Conservation (phyloP, 2,113 vertebrate species). For the Oreochromis niloticus region DNA sequence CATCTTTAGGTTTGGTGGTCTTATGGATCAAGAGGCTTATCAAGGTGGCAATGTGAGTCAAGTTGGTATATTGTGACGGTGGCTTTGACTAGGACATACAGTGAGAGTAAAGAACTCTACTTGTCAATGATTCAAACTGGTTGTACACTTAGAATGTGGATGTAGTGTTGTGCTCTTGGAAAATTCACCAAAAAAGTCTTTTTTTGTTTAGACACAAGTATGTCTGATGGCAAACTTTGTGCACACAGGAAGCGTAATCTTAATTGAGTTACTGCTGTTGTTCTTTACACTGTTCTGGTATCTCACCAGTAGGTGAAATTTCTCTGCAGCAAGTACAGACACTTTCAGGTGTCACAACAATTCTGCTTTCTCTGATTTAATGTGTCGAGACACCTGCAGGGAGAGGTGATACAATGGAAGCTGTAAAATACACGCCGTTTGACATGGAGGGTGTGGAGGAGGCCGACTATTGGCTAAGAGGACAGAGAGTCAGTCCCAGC, state of each 20-base stretch:
- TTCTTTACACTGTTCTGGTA: not conserved
- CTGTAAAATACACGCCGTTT: slow-evolving; percentile 19
- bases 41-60: not conserved
- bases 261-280: not conserved
- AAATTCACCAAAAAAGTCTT: not conserved
- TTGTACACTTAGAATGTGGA: not conserved
- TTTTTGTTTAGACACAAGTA: not conserved
- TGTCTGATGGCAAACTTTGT: too few relatives aligned
- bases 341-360: slow-evolving; percentile 41
- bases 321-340: slow-evolving; percentile 15
- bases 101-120: not conserved
- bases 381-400: slow-evolving; percentile 37
- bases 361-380: slow-evolving; percentile 8
- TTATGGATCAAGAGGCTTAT: not conserved
- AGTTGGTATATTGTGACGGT: not conserved
- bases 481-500: not conserved
- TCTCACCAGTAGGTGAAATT: slow-evolving; percentile 19
- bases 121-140: not conserved
- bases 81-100: not conserved
- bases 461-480: not conserved
- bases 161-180: not conserved
- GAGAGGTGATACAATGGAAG: slow-evolving; percentile 39
- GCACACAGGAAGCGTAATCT: not conserved
- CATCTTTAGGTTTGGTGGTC: not conserved
- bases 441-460: slow-evolving; percentile 19